Evolutionary conservation across 2,888 invertebrate species (phyloP), one percentile per base, ranked within the genome.

Genomic region (Noctua comes): DNA sequence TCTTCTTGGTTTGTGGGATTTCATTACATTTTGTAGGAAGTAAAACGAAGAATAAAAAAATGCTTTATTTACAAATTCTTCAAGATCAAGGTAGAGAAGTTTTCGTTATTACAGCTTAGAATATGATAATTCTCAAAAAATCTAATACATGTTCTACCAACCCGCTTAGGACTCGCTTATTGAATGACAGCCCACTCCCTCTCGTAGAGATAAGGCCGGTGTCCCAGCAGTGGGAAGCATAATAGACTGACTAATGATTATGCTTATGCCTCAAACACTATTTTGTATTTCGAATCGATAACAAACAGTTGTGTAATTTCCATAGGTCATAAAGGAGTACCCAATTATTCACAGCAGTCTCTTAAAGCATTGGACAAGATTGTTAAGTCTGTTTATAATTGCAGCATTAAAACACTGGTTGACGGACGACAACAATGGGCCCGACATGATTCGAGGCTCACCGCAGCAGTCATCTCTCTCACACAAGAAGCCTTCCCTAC

Each of bases 401-500:
- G 95, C 97, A 95, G 98, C 98, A 31, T 97, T 98, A 86, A 98
- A 98, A 92, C 98, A 98, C 92, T 98, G 98, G 98, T 94, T 98
- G 80, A 97, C 98, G 27, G 98, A 98, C 91, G 98, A 98, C 89
- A 97, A 97, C 71, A 96, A 95, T 64, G 97, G 97, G 18, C 97
- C 97, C 16, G 97, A 97, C 69, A 97, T 97, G 79, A 97, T 97
- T 81, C 94, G 97, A 75, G 98, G 98, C 16, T 98, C 98, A 4
- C 98, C 98, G 11, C 97, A 98, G 80, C 98, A 98, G 91, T 98
- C 98, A 1, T 98, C 98, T 0, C 94, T 98, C 16, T 98, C 96
- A 43, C 97, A 97, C 92, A 98, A 98, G 94, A 98, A 98, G 91
- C 98, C 98, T 0, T 98, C 98, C 2, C 95, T 99, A 48, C 97